These are phyloP conservation scores for Edolisoma coerulescens DNA, from an alignment of 2,113 vertebrate genomes.

Conservation along the genomic window DNA sequence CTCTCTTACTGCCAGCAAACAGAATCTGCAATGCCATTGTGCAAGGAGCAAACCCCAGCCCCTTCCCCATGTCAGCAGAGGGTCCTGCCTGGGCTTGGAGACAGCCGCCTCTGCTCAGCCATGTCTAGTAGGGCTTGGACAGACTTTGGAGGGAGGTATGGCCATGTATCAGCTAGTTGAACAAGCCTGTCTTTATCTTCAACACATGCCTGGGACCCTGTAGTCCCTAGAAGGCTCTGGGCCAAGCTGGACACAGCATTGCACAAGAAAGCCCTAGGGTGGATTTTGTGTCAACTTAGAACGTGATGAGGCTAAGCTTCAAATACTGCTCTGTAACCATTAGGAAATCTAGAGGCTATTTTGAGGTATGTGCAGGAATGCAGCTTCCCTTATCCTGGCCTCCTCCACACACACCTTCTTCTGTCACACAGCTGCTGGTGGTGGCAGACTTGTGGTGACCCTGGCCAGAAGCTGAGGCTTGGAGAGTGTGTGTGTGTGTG, in stretches of 20 bases:
- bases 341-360: not conserved
- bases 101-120: not conserved
- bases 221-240: not conserved
- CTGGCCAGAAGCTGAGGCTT: not conserved
- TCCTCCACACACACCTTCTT: not conserved
- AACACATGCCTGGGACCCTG: not conserved
- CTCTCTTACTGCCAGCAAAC: not conserved
- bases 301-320: not conserved
- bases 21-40: fast-evolving
- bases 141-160: not conserved
- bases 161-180: not conserved
- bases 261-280: not conserved
- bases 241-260: not conserved
- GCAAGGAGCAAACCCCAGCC: not conserved
- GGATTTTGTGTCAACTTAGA: not conserved
- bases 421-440: not conserved
- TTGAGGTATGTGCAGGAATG: not conserved
- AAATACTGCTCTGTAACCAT: not conserved
- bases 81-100: not conserved
- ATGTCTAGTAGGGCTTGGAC: not conserved
- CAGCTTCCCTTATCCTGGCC: not conserved
- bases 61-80: not conserved
- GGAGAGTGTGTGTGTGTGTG: fast-evolving
- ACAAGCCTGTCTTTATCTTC: not conserved
- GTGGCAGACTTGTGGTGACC: not conserved